Evolutionary conservation across 2,888 invertebrate species (phyloP).

Genomic region (Halictus ligatus): DNA sequence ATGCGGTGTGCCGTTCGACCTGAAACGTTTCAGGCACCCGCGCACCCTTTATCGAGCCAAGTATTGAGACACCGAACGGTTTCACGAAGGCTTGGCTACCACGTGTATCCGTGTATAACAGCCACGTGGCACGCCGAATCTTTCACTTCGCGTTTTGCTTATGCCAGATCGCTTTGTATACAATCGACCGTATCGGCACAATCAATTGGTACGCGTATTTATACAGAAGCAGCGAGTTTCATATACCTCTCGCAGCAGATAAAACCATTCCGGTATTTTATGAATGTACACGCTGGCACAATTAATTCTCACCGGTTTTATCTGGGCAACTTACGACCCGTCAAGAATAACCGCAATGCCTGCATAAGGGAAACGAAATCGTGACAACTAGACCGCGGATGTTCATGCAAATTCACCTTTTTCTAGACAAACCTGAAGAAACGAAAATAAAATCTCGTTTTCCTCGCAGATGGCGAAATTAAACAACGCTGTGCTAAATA

Average conservation of each 20-base stretch:
- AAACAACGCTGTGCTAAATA: not conserved
- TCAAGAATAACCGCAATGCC: not conserved
- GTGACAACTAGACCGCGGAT: not conserved
- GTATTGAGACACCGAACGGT: not conserved
- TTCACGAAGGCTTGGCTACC: not conserved
- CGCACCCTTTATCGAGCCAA: not conserved
- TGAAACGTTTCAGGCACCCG: conserved; percentile 7
- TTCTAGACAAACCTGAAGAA: not conserved
- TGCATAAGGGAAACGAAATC: not conserved
- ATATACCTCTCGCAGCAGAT: not conserved
- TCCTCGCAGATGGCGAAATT: not conserved
- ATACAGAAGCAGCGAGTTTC: not conserved
- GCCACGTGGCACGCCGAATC: conserved; percentile 12
- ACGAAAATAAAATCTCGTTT: not conserved
- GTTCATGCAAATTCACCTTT: not conserved
- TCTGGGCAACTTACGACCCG: not conserved
- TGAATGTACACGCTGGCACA: not conserved
- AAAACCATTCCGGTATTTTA: not conserved
- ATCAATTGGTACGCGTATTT: not conserved
- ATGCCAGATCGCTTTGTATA: not conserved
- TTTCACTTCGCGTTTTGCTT: conserved; percentile 5
- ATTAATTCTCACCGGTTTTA: not conserved
- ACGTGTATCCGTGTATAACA: conserved; percentile 10
- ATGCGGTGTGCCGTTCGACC: conserved; percentile 12
- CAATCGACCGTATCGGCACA: conserved; percentile 1